Evolutionary conservation across 2,797 vertebrate species (phyloP).

Genomic region (Erethizon dorsatum): DNA sequence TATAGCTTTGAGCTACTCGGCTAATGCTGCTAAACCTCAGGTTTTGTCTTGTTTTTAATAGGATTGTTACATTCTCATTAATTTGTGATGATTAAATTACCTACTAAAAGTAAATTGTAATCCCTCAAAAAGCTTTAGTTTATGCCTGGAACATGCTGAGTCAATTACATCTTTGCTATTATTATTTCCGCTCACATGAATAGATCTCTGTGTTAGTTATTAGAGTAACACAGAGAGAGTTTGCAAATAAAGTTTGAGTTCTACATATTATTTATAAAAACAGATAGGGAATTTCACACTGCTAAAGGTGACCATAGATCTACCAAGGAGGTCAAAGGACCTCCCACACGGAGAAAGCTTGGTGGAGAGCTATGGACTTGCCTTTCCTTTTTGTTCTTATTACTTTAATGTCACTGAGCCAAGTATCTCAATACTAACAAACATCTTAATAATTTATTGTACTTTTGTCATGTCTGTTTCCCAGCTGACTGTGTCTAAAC

Average conservation of each 20-base stretch:
- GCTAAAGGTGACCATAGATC: not conserved
- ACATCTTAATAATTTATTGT: conserved; percentile 60
- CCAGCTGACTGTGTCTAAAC: conserved; percentile 64
- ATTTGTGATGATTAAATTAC: not conserved
- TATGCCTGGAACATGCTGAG: not conserved
- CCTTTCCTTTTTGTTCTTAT: conserved; percentile 42
- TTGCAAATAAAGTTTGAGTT: conserved; percentile 36
- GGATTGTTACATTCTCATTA: conserved; percentile 42
- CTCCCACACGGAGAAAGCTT: conserved; percentile 27
- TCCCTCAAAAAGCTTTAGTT: not conserved
- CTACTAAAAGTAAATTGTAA: not conserved
- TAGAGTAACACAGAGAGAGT: not conserved
- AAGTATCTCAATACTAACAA: conserved; percentile 27
- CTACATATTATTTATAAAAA: not conserved
- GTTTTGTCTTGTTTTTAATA: conserved; percentile 2
- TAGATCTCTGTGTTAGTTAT: not conserved
- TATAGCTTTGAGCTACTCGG: not conserved
- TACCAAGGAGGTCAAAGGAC: not conserved
- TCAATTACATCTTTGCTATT: not conserved
- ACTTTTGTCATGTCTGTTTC: conserved; percentile 71
- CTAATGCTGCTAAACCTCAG: not conserved
- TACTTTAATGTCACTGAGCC: conserved; percentile 26
- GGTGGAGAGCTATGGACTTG: not conserved
- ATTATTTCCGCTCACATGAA: not conserved
- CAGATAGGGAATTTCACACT: not conserved